Percentiles rank a stretch among this genome's conserved stretches.
Evolutionary conservation across 2,797 vertebrate genomes (phyloP).

Genomic region (Anguilla megastoma): DNA sequence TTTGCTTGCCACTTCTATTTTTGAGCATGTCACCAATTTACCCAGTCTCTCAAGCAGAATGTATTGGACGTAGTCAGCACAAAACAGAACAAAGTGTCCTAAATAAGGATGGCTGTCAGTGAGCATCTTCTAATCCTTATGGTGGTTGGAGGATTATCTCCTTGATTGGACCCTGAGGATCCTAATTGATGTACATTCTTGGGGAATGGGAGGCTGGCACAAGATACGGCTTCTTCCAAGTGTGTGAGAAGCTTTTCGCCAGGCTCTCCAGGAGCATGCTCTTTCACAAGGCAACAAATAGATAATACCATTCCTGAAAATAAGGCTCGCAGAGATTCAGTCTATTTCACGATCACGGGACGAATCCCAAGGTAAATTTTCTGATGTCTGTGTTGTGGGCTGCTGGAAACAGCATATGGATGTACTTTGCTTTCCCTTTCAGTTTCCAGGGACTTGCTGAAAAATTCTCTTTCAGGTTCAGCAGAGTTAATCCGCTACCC

Average conservation of each 20-base stretch:
- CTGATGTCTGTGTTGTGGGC: constrained; percentile 70
- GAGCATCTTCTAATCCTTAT: constrained; percentile 40
- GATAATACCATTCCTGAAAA: constrained; percentile 63
- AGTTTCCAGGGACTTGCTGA: constrained; percentile 63
- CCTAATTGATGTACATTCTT: constrained; percentile 51
- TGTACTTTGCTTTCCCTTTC: constrained; percentile 49
- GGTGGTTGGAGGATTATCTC: constrained; percentile 53
- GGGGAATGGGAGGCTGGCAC: constrained; percentile 40
- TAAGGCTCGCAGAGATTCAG: constrained; percentile 58
- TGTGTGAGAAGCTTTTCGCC: constrained; percentile 50
- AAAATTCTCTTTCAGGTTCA: constrained; percentile 60
- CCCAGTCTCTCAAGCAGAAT: background rate
- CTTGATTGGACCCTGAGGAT: constrained; percentile 58
- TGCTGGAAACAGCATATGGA: constrained; percentile 66
- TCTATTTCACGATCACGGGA: constrained; percentile 70
- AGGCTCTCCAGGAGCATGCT: constrained; percentile 54
- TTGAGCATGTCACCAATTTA: background rate
- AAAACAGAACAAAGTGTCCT: constrained; percentile 31
- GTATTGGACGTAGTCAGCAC: constrained; percentile 19
- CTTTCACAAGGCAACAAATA: constrained; percentile 55
- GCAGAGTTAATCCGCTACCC: constrained; percentile 53
- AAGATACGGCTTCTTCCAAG: constrained; percentile 54
- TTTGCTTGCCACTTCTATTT: constrained; percentile 44
- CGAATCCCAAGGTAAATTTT: constrained; percentile 68
- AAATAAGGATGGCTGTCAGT: constrained; percentile 31